Conservation (phyloP, 2,888 invertebrate species). For the Dasysyrphus albostriatus region DNA sequence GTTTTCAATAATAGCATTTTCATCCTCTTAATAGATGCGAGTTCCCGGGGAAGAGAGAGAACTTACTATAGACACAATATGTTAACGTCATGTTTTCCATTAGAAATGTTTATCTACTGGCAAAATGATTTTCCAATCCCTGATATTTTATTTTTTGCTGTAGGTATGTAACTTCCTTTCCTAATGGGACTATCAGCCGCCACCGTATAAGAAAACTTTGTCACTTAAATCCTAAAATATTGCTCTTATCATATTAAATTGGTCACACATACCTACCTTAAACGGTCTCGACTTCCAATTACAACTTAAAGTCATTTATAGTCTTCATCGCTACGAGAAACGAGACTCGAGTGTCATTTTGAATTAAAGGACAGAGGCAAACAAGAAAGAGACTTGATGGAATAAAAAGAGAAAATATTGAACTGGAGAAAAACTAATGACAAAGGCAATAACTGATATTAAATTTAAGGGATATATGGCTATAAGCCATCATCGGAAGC, state of each 20-base stretch:
- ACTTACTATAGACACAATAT: conserved; percentile 16
- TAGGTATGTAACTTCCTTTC: background rate
- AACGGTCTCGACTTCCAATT: conserved; percentile 52
- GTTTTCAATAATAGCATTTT: conserved; percentile 8
- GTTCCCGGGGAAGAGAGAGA: background rate
- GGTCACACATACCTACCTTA: conserved; percentile 62
- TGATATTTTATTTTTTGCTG: background rate
- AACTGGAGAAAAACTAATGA: conserved; percentile 47
- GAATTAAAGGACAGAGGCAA: background rate
- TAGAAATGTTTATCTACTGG: conserved; percentile 33
- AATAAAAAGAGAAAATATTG: conserved; percentile 4
- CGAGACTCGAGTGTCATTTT: conserved; percentile 34
- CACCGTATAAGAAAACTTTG: conserved; percentile 48
- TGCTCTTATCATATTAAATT: conserved; percentile 61
- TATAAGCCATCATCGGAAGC: conserved; percentile 7
- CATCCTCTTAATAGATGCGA: background rate
- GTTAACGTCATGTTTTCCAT: conserved; percentile 7
- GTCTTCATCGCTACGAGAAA: conserved; percentile 12
- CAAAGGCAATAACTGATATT: conserved; percentile 56
- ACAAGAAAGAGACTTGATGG: background rate
- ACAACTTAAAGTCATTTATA: conserved; percentile 12
- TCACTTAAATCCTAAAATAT: conserved; percentile 66
- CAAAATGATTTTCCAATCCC: conserved; percentile 37
- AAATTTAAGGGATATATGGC: conserved; percentile 30
- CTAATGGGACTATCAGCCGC: conserved; percentile 38